Evolutionary conservation across 2,888 invertebrate genomes (phyloP), one percentile per base, ranked within the genome.

Genomic region (Lamellibrachia satsuma): DNA sequence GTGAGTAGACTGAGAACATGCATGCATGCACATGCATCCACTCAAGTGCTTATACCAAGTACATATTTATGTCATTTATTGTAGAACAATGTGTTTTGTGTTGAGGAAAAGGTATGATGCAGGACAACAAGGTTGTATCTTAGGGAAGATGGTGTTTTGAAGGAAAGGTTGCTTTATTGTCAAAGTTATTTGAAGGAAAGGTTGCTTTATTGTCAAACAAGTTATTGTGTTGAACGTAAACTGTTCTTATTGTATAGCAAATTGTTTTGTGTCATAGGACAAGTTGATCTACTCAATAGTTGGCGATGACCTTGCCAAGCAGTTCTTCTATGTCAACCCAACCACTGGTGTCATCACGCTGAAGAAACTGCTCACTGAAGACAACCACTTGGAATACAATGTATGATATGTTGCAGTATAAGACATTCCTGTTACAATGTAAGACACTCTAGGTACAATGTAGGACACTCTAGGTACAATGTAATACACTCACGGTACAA

Each of bases 321-420:
- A 95, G 91, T 94, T 93, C 92, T 96, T 96, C 94, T 95, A 95
- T 93, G 93, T 95, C 15, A 95, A 95, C 52, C 95, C 95, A 90
- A 94, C 93, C 60, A 94, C 94, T 15, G 96, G 95, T 2, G 92
- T 94, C 2, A 94, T 95, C 55, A 94, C 94, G 1, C 93, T 95
- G 57, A 95, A 94, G 93, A 92, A 93, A 90, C 94, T 95, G 60
- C 93, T 96, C 52, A 95, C 94, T n/a, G 93, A 93, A 22, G 95
- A 94, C 51, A 94, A 93, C 11, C 90, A 93, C 8, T 92, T 94
- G 52, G 94, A 94, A 93, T 95, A 95, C 92, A 94, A 94, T 39
- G 95, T 95, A 93, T 1, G 15, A 22, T 90, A n/a, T 90, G 90
- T 90, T 15, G 15, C n/a, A n/a, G n/a, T 90, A 22, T 15, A 91